Evolutionary conservation across 2,888 invertebrate species (phyloP).

Genomic region (Drosophila paucipuncta): DNA sequence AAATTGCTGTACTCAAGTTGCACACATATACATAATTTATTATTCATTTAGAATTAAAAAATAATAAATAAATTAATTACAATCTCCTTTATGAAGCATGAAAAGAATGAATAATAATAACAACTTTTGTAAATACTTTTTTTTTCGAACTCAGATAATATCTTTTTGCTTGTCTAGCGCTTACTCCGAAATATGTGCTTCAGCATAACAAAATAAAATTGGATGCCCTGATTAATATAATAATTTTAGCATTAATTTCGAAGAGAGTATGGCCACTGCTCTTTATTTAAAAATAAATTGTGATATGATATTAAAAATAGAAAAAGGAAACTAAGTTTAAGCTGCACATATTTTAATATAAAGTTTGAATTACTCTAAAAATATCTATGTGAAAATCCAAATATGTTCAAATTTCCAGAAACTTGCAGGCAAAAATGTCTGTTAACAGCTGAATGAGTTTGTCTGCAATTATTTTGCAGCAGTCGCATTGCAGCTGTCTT

Average conservation of each 20-base stretch:
- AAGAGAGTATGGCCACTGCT: background rate
- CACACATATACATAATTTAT: no score
- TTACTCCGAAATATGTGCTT: background rate
- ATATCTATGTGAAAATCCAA: background rate
- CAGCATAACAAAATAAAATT: background rate
- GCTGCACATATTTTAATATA: background rate
- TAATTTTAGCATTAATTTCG: background rate
- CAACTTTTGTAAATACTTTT: background rate
- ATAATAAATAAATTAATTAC: no score
- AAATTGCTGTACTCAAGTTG: no score
- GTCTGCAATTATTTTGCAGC: constrained; percentile 28
- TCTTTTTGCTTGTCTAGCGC: background rate
- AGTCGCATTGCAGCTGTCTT: constrained; percentile 49
- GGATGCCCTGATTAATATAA: background rate
- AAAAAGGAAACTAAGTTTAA: no score
- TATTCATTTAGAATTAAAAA: background rate
- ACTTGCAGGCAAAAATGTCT: constrained; percentile 2
- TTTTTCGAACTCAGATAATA: background rate
- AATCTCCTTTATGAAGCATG: background rate
- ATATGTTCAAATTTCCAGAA: background rate
- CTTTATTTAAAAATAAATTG: background rate
- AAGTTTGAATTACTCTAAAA: background rate
- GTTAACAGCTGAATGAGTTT: constrained; percentile 15
- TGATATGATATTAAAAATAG: background rate
- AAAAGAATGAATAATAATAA: background rate